Evolutionary conservation across 2,888 invertebrate species (phyloP), one percentile per base, ranked within the genome.

Genomic region (Chymomyza fuscimana): DNA sequence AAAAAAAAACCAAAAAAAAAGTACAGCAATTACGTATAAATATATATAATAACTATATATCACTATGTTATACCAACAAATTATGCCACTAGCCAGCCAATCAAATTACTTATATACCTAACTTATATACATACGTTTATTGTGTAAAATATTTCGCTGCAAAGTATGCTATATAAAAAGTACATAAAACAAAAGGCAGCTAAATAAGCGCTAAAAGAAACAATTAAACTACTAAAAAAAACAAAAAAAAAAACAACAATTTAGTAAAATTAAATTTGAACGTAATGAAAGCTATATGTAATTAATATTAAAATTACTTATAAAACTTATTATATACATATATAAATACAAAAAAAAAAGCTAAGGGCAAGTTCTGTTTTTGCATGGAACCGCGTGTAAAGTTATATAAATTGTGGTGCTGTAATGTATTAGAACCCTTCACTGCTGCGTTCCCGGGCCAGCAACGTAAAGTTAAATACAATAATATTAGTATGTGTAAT

Each of bases 1-100:
- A 63, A 50, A 46, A 50, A 50, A 50, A 79, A 56, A 56, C 67
- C 50, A 51, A 40, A 51, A 22, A 59, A 59, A 59, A 29, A 59
- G 15, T 29, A 22, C 15, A 25, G 15, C 19, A 59, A 65, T n/a
- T 69, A 67, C 63, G 65, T 36, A 64, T 65, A 64, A 70, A 81
- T 74, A 63, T 72, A 79, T 77, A 76, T 77, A 19, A 77, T 67
- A 68, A 63, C 67, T 77, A 78, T 75, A 78, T 73, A 70, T 67
- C 77, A 76, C 73, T 65, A 61, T 63, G 69, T 73, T 76, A 86
- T 74, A 76, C 40, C 16, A 61, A 78, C 68, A 71, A 83, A 73
- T 78, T 78, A 87, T 74, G 86, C 82, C 86, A 87, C 83, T 83
- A 83, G 88, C 83, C 88, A 83, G 88, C 83, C 88, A 84, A 88